Evolutionary conservation across 2,113 vertebrate species (phyloP), one percentile per base, ranked within the genome.

Genomic region (Cyprinodon brontotheroides): DNA sequence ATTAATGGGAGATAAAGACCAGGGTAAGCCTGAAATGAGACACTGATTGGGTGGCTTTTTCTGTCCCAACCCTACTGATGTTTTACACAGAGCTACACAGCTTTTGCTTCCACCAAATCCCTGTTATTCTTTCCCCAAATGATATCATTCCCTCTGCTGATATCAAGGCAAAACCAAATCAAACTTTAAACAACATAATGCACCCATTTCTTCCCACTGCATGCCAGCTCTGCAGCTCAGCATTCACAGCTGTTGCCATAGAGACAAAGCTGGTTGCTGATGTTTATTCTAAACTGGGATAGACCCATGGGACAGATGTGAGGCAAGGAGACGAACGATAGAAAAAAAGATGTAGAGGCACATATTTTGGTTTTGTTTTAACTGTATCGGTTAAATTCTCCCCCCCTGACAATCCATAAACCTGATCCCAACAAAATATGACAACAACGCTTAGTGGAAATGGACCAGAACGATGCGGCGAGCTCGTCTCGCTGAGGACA

Each of bases 211-310:
- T 69, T 22, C 68, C 77, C 57, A 6, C 65, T 22, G 59, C 38
- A 7, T 66, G 73, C 66, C 60, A 61, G 70, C n/a, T 71, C 29
- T 29, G 75, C 69, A 4, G 14, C 78, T 82, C 67, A 69, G 82
- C 77, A 86, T 86, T 79, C 17, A 39, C 78, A 80, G 82, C 70
- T 72, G 93, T 94, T 92, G 91, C 91, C 91, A 93, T 93, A 86
- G 93, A 89, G 80, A 94, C 91, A 80, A 92, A 89, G 73, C 90
- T 43, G 76, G 83, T 61, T 82, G 87, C 80, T 29, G 61, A 84
- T 92, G 91, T 92, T 93, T 93, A 92, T 93, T 93, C 89, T 90
- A 78, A 92, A 77, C 84, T 73, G 78, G 84, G 87, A 77, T 77
- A 86, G 80, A 88, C 92, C 89, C 87, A 47, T 15, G 84, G 90